Base-by-base conservation (phyloP, 1,140 invertebrate species). In the Streblospio benedicti region DNA sequence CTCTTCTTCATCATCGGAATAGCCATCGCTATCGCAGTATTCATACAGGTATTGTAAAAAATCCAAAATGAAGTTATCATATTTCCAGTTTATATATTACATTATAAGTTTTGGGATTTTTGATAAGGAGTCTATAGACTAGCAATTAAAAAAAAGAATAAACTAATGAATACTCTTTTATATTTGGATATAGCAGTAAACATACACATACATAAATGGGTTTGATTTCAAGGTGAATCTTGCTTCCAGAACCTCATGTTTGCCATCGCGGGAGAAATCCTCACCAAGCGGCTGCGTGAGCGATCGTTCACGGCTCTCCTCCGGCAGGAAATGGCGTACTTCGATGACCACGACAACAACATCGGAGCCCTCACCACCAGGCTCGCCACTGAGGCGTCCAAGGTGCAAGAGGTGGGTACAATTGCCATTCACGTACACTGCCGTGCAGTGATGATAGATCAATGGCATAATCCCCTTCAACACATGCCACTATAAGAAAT, bases 1-100 rank as follows among this genome's bases (percentile, higher is more conserved):
- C 81, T 84, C 79, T 84, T 83, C 65, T 49, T 83, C n/a, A 75
- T 74, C 2, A 68, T 83, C 25, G 82, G 74, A 6, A 68, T 74
- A 3, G 59, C 71, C 14, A 76, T 78, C 57, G 76, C 73, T 23
- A 23, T 81, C n/a, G 73, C 74, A 31, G 75, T 79, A 64, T 73
- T 78, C 38, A 64, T 81, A 18, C 75, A 81, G 62, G 80, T 79
- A 62, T n/a, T n/a, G n/a, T n/a, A 57, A 20, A 49, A 32, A 41
- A 51, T 38, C 45, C n/a, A n/a, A n/a, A n/a, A n/a, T n/a, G n/a
- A n/a, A n/a, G 33, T 60, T 45, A 51, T n/a, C 16, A 41, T 60
- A 47, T 18, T 27, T 2, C 5, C 18, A 18, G 16, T 28, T 62
- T 4, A 18, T 18, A 20, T 1, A 57, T 41, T 25, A 47, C 14